These are phyloP conservation scores for Castor canadensis DNA, from an alignment of 2,113 vertebrate genomes.

Conservation along the genomic window DNA sequence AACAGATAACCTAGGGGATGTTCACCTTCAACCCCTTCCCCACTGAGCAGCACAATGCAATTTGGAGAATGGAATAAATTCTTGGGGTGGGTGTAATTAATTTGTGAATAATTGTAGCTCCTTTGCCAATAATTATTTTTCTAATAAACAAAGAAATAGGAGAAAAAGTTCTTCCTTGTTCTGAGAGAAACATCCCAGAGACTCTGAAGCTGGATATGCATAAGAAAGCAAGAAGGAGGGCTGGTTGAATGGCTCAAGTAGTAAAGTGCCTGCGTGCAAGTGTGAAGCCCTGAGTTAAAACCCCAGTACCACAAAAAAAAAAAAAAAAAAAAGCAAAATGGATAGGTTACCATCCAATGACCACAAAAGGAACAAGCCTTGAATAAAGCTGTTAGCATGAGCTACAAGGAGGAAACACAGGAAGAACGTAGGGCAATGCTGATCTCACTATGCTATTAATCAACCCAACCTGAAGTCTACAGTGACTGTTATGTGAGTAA, in stretches of 20 bases:
- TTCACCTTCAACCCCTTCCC: background rate
- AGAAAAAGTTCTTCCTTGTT: conserved; percentile 14
- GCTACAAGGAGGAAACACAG: background rate
- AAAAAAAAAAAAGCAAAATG: too few relatives aligned
- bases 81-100: background rate
- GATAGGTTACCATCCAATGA: background rate
- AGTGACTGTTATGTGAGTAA: background rate
- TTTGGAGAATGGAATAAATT: background rate
- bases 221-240: background rate
- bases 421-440: background rate
- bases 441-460: background rate
- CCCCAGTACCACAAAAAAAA: too few relatives aligned
- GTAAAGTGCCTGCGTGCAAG: too few relatives aligned
- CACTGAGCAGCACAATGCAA: background rate
- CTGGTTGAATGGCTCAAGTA: too few relatives aligned
- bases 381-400: background rate
- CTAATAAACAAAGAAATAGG: background rate
- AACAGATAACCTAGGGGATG: background rate
- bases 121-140: conserved; percentile 25
- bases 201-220: background rate
- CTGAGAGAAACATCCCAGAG: background rate
- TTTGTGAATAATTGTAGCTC: conserved; percentile 6
- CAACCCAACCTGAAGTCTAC: background rate
- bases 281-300: too few relatives aligned
- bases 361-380: background rate